Evolutionary conservation across 2,888 invertebrate species (phyloP), one percentile per base, ranked within the genome.

Genomic region (Drosophila kanekoi): DNA sequence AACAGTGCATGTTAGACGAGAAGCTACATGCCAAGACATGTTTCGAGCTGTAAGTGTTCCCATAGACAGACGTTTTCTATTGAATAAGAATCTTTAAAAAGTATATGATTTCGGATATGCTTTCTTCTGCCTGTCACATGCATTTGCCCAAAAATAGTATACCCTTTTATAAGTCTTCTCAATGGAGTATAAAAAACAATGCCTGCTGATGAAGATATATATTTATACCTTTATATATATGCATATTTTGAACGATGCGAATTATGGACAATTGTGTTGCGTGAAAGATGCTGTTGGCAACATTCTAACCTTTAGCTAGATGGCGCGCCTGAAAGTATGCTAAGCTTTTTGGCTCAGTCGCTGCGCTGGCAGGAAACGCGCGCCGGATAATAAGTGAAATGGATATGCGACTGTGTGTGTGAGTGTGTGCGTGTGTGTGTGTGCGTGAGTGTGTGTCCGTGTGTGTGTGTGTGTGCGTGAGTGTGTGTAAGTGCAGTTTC

Each of bases 371-470:
- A 86, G 79, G 84, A 83, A 83, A 72, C 67, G 79, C 76, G 67
- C 78, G 75, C 87, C 86, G 86, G 86, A 82, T 82, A 86, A 82
- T 82, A 82, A 79, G 75, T 79, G 87, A 84, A 82, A 82, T 87
- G 81, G 79, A 87, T 81, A 87, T 81, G 77, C 71, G 35, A 61
- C 58, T 66, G 49, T 23, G 44, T 13, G 43, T 41, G 41, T 35
- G 69, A 53, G 66, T 60, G 63, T 53, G 51, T 44, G 61, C 66
- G 72, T 72, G 70, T 65, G 56, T 18, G 18, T 18, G 28, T 20
- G 33, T 49, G 20, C 37, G 37, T 53, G 44, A 38, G 51, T 10
- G 47, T 44, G 40, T 45, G 45, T 59, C n/a, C n/a, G 56, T 18
- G 18, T 18, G 18, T 18, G 18, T 35, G 14, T 28, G 18, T 49